Evolutionary conservation across 2,888 invertebrate species (phyloP).

Genomic region (Phortica okadai): DNA sequence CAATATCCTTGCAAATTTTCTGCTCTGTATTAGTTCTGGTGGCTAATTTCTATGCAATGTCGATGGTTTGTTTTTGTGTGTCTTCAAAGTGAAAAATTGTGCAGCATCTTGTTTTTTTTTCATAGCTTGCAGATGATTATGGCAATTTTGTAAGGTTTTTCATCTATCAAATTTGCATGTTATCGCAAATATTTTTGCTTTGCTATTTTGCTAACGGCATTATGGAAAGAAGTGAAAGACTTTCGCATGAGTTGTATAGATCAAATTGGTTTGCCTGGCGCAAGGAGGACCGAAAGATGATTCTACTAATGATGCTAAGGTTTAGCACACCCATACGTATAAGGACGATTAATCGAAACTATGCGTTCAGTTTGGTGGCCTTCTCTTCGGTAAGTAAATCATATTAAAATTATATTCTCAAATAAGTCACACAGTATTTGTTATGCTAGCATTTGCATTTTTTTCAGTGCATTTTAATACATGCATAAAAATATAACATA

Average conservation of each 20-base stretch:
- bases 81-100: background rate
- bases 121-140: slow-evolving; percentile 51
- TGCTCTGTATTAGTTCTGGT: slow-evolving; percentile 68
- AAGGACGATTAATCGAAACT: slow-evolving; percentile 56
- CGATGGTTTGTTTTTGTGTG: slow-evolving; percentile 55
- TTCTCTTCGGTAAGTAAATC: slow-evolving; percentile 61
- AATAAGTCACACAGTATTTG: background rate
- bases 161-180: slow-evolving; percentile 59
- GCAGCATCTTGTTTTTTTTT: background rate
- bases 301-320: slow-evolving; percentile 57
- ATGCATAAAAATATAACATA: background rate
- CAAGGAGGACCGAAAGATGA: slow-evolving; percentile 51
- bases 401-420: background rate
- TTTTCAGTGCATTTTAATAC: no score
- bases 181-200: slow-evolving; percentile 61
- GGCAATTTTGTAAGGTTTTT: slow-evolving; percentile 50
- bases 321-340: slow-evolving; percentile 53
- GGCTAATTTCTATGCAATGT: slow-evolving; percentile 68
- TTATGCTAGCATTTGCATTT: background rate
- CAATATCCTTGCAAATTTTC: slow-evolving; percentile 66
- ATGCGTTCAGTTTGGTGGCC: slow-evolving; percentile 56
- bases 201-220: slow-evolving; percentile 63
- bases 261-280: slow-evolving; percentile 59
- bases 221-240: slow-evolving; percentile 51
- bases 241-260: slow-evolving; percentile 57